Evolutionary conservation across 2,113 vertebrate species (phyloP).

Genomic region (Gallinago jamesoni): DNA sequence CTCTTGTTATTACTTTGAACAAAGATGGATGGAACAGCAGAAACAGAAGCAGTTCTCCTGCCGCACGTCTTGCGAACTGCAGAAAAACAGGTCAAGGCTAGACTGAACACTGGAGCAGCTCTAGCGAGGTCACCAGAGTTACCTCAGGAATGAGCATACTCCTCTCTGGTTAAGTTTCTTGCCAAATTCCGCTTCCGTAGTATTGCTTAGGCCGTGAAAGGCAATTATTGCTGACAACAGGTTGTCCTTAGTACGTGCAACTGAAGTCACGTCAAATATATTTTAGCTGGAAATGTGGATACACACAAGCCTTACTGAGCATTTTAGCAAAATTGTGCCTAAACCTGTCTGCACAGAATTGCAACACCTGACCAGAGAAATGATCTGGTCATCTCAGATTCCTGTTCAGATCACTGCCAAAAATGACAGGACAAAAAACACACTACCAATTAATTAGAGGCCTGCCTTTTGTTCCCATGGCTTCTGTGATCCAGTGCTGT

Average conservation of each 20-base stretch:
- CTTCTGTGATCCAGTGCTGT: not conserved
- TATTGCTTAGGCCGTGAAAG: not conserved
- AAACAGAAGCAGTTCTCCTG: not conserved
- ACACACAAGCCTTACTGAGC: not conserved
- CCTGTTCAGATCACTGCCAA: not conserved
- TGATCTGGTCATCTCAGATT: not conserved
- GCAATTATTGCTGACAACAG: not conserved
- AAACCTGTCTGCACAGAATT: not conserved
- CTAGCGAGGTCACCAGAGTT: not conserved
- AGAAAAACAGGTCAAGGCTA: slow-evolving; percentile 39
- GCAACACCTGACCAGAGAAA: not conserved
- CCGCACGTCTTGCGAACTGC: rapidly evolving
- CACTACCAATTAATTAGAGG: not conserved
- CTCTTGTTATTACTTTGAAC: slow-evolving; percentile 23
- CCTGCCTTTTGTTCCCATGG: not conserved
- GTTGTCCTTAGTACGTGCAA: not conserved
- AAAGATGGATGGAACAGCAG: slow-evolving; percentile 13
- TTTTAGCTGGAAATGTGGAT: not conserved
- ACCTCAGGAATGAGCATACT: not conserved
- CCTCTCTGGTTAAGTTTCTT: not conserved
- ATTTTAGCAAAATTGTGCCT: not conserved
- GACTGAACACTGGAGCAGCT: not conserved
- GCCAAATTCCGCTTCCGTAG: not conserved
- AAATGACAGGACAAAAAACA: not conserved
- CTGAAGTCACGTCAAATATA: not conserved